These are phyloP conservation scores for Amazona vittata DNA, from an alignment of 2,113 vertebrate genomes.

Conservation along the genomic window DNA sequence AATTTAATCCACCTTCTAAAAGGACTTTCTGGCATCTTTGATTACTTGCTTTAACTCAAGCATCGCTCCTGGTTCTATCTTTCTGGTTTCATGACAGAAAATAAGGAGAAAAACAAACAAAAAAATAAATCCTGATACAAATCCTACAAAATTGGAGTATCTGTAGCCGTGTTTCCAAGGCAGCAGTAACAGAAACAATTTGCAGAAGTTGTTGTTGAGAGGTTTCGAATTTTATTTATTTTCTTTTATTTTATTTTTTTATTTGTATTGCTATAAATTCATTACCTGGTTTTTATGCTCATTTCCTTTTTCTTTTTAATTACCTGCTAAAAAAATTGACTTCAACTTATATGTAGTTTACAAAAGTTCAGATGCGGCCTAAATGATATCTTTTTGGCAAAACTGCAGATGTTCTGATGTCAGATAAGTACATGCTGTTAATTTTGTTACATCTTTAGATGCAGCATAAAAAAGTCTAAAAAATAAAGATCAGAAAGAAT, in stretches of 20 bases:
- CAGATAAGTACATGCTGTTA: not conserved
- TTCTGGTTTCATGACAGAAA: not conserved
- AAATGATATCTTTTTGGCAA: not conserved
- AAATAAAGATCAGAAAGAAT: not conserved
- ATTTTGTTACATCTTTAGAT: not conserved
- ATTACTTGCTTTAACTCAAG: not conserved
- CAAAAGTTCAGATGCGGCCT: not conserved
- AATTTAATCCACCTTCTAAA: not conserved
- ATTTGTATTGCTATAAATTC: not conserved
- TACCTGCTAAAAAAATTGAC: not conserved
- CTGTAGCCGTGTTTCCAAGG: not conserved
- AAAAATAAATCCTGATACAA: not conserved
- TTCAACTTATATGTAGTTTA: not conserved
- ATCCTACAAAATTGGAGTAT: not conserved
- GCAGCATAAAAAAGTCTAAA: rapidly evolving
- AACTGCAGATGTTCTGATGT: not conserved
- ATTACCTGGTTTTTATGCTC: not conserved
- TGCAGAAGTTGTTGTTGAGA: not conserved
- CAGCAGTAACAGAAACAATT: not conserved
- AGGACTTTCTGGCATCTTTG: not conserved
- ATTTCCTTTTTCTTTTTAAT: not conserved
- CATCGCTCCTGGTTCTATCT: not conserved
- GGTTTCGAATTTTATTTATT: not conserved
- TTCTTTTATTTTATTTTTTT: too few relatives aligned
- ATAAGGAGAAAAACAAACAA: not conserved